Conservation (phyloP, 2,113 vertebrate species). For the Hyaena hyaena region DNA sequence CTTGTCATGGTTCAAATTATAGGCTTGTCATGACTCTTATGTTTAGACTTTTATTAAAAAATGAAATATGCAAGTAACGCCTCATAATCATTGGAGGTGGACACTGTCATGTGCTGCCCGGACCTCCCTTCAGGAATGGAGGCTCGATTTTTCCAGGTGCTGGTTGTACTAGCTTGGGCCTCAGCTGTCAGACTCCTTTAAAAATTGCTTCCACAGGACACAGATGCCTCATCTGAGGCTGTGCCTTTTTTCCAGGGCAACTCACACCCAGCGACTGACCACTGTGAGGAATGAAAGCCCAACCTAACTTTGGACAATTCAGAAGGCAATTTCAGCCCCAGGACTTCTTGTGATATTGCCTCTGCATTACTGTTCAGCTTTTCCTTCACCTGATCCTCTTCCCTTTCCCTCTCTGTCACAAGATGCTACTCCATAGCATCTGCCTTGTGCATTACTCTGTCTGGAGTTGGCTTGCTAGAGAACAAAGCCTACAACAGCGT, state of each 20-base stretch:
- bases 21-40: not conserved
- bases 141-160: not conserved
- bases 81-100: not conserved
- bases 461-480: not conserved
- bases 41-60: not conserved
- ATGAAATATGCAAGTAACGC: not conserved
- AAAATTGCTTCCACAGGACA: not conserved
- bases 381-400: not conserved
- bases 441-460: not conserved
- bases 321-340: not conserved
- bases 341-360: too few species aligned
- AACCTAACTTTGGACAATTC: not conserved
- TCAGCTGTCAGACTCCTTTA: not conserved
- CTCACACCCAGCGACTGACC: not conserved
- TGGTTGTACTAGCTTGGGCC: not conserved
- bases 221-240: not conserved
- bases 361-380: not conserved
- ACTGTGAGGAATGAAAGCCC: rapidly evolving
- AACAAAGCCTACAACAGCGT: not conserved
- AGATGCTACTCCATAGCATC: not conserved
- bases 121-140: not conserved
- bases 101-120: rapidly evolving
- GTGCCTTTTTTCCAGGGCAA: not conserved
- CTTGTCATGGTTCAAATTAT: not conserved
- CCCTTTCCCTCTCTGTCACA: not conserved